A percentile compares a stretch with the other conserved stretches of the same genome.
phyloP scores from a whole-genome alignment of 2,797 vertebrate genomes.

The Pipistrellus pygmaeus region DNA sequence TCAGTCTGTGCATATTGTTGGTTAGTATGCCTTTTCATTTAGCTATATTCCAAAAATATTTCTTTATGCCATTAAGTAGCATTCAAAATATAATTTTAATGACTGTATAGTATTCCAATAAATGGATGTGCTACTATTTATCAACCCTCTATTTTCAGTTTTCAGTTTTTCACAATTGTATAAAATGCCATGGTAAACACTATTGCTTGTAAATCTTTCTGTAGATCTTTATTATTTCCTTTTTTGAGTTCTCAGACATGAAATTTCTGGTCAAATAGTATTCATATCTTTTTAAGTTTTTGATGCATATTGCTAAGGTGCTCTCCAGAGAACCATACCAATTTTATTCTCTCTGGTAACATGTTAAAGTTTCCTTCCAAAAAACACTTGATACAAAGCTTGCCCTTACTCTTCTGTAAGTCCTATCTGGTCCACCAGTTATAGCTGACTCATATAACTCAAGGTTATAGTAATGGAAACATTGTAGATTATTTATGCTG shows the following conservation, averaged over 20 bases:
- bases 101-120: constrained; percentile 31
- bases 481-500: constrained; percentile 42
- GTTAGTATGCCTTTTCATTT: constrained; percentile 20
- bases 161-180: constrained; percentile 28
- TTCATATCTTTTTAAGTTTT: constrained; percentile 62
- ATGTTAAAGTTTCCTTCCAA: constrained; percentile 58
- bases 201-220: constrained; percentile 55
- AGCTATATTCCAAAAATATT: not conserved
- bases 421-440: constrained; percentile 13
- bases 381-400: not conserved
- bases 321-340: constrained; percentile 8
- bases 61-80: constrained; percentile 1
- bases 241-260: constrained; percentile 30
- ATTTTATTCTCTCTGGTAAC: constrained; percentile 38
- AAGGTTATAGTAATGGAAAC: not conserved
- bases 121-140: constrained; percentile 36
- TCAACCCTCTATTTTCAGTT: constrained; percentile 36
- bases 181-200: constrained; percentile 6
- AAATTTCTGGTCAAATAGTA: constrained; percentile 52
- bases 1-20: not conserved
- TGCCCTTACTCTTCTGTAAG: not conserved
- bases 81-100: constrained; percentile 63
- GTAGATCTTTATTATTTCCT: constrained; percentile 57
- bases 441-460: constrained; percentile 25
- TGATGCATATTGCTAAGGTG: constrained; percentile 25